Evolutionary conservation across 92 coral and sea anemone genomes (phyloP).

Genomic region (Zoanthus solanderi): DNA sequence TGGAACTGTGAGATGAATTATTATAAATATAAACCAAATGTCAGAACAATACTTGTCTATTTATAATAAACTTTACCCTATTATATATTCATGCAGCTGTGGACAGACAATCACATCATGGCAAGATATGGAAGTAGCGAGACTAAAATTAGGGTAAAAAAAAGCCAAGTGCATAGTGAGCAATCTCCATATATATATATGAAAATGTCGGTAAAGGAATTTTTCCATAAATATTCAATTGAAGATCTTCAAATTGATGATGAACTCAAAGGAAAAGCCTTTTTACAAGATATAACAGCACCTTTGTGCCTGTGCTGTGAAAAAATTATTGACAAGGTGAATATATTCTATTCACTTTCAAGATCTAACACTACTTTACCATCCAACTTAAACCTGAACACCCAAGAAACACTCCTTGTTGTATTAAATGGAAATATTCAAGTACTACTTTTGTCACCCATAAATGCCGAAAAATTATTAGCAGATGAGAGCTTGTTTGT

Average conservation of each 20-base stretch:
- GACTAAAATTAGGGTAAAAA: slow-evolving; percentile 12
- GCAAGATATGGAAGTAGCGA: slow-evolving; percentile 21
- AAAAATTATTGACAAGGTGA: slow-evolving; percentile 38
- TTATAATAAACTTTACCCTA: too few species aligned
- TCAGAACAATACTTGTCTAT: too few species aligned
- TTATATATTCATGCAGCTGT: slow-evolving; percentile 9
- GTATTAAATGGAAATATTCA: slow-evolving; percentile 51
- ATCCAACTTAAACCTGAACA: slow-evolving; percentile 34
- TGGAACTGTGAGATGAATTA: too few species aligned
- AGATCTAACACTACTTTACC: slow-evolving; percentile 23
- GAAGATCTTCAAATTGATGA: slow-evolving; percentile 58
- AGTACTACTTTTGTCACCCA: slow-evolving; percentile 52
- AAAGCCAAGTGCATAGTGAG: neutral
- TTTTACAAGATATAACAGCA: slow-evolving; percentile 56
- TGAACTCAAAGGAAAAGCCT: slow-evolving; percentile 15
- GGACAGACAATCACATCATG: slow-evolving; percentile 38
- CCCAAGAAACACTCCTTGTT: slow-evolving; percentile 48
- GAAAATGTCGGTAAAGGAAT: slow-evolving; percentile 36
- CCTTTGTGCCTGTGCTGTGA: slow-evolving; percentile 63
- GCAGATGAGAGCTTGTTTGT: slow-evolving; percentile 22
- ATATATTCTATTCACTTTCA: slow-evolving; percentile 39
- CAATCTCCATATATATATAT: slow-evolving; percentile 4
- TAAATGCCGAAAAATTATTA: slow-evolving; percentile 49
- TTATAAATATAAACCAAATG: too few species aligned
- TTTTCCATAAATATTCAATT: slow-evolving; percentile 41